phyloP scores from a whole-genome alignment of 2,888 invertebrate species.

The Ctenicera cuprea region DNA sequence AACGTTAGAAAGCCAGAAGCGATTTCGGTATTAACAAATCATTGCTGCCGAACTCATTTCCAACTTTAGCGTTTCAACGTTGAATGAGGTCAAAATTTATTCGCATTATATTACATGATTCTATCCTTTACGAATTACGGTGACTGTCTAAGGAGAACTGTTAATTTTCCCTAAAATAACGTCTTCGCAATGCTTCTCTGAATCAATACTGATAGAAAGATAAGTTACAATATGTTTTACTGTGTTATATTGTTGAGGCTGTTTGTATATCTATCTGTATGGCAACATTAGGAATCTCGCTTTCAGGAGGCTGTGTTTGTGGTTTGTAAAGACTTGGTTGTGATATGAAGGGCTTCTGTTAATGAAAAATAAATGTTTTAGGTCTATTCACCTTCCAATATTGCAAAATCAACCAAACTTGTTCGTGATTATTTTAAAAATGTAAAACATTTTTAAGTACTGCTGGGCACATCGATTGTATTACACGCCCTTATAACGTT shows the following conservation, averaged over 20 bases:
- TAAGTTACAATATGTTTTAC: slow-evolving; percentile 21
- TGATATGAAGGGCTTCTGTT: background rate
- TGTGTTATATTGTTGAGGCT: slow-evolving; percentile 5
- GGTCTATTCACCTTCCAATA: background rate
- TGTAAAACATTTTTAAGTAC: too few relatives aligned
- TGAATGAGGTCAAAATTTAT: slow-evolving; percentile 7
- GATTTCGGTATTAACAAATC: background rate
- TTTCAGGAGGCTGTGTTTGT: background rate
- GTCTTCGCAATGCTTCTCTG: slow-evolving; percentile 15
- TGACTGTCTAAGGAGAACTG: background rate
- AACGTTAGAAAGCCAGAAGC: background rate
- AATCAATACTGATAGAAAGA: slow-evolving; percentile 28
- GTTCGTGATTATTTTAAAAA: too few relatives aligned
- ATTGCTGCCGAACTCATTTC: background rate
- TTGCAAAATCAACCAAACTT: too few relatives aligned
- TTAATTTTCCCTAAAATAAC: slow-evolving; percentile 23
- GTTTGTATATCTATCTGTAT: slow-evolving; percentile 1
- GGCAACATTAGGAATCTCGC: slow-evolving; percentile 10
- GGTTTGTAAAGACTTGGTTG: background rate
- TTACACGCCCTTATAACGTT: too few relatives aligned
- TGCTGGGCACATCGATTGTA: too few relatives aligned
- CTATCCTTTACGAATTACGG: slow-evolving; percentile 8
- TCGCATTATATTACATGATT: slow-evolving; percentile 4
- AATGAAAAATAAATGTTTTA: background rate
- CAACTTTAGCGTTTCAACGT: background rate